Percentiles rank a stretch among this genome's conserved stretches.
Conservation (phyloP, 2,797 vertebrate genomes). For the Darevskia mixta region DNA sequence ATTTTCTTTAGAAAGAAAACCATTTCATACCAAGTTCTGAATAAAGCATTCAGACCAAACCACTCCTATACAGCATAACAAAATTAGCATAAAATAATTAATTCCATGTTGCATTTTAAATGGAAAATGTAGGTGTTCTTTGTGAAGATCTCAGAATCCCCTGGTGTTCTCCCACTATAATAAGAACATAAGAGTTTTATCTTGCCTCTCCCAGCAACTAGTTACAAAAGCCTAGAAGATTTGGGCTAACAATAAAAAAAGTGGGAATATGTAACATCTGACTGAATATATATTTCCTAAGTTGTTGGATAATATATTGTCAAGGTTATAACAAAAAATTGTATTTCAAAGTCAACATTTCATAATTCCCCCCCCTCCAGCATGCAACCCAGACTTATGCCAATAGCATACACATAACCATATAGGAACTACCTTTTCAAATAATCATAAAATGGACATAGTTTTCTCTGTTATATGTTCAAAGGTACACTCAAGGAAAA, state of each 20-base stretch:
- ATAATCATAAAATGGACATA: background rate
- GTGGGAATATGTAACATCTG: background rate
- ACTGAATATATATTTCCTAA: background rate
- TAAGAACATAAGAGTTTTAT: conserved; percentile 1
- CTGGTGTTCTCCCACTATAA: background rate
- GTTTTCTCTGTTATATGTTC: background rate
- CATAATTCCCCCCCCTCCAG: background rate
- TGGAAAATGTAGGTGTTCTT: background rate
- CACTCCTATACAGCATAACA: background rate
- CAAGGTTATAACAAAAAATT: background rate
- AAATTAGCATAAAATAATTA: conserved; percentile 10
- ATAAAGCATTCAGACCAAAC: background rate
- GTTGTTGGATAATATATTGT: background rate
- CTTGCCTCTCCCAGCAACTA: background rate
- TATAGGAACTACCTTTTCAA: background rate
- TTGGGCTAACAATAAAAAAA: background rate
- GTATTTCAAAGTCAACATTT: background rate
- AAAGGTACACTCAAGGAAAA: background rate
- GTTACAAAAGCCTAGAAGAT: background rate
- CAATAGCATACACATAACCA: background rate
- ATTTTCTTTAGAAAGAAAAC: background rate
- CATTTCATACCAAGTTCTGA: background rate
- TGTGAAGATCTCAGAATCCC: background rate
- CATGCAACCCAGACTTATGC: background rate
- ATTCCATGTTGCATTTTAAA: background rate